Evolutionary conservation across 1,140 invertebrate genomes (phyloP).

Genomic region (Halesus radiatus): DNA sequence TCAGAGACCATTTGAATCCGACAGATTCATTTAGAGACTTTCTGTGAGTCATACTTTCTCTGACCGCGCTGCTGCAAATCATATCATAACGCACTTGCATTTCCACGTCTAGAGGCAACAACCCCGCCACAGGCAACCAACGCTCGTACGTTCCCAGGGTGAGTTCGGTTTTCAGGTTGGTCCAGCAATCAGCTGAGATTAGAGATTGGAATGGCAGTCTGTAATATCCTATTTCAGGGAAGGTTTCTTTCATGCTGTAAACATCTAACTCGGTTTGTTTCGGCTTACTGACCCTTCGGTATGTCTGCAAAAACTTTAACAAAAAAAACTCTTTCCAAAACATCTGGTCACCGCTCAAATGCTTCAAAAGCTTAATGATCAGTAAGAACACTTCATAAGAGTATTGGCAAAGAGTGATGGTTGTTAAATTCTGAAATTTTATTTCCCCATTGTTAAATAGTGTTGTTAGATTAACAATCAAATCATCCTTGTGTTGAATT

Average conservation of each 20-base stretch:
- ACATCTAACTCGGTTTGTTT: conserved; percentile 69
- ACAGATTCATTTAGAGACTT: conserved; percentile 59
- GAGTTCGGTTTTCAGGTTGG: conserved; percentile 68
- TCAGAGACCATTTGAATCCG: conserved; percentile 48
- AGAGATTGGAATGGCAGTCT: conserved; percentile 68
- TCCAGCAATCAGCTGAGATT: conserved; percentile 68
- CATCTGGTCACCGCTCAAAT: conserved; percentile 57
- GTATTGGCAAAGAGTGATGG: conserved; percentile 67
- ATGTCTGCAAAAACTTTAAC: conserved; percentile 66
- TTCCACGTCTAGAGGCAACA: conserved; percentile 64
- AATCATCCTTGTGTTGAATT: conserved; percentile 63
- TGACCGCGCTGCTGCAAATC: conserved; percentile 69
- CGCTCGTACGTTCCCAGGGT: conserved; percentile 67
- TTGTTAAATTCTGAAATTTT: conserved; percentile 62
- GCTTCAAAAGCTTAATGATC: conserved; percentile 64
- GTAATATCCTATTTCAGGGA: conserved; percentile 68
- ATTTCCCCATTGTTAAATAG: conserved; percentile 69
- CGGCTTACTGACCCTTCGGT: conserved; percentile 64
- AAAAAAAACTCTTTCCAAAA: conserved; percentile 66
- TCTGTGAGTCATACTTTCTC: conserved; percentile 67
- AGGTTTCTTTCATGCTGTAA: conserved; percentile 68
- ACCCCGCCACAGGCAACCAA: conserved; percentile 65
- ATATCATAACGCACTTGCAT: conserved; percentile 67
- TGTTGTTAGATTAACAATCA: conserved; percentile 64
- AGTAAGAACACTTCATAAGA: conserved; percentile 68